A percentile compares a stretch with the other conserved stretches of the same genome.
Conservation (phyloP, 2,888 invertebrate species). For the Nomada lathburiana region DNA sequence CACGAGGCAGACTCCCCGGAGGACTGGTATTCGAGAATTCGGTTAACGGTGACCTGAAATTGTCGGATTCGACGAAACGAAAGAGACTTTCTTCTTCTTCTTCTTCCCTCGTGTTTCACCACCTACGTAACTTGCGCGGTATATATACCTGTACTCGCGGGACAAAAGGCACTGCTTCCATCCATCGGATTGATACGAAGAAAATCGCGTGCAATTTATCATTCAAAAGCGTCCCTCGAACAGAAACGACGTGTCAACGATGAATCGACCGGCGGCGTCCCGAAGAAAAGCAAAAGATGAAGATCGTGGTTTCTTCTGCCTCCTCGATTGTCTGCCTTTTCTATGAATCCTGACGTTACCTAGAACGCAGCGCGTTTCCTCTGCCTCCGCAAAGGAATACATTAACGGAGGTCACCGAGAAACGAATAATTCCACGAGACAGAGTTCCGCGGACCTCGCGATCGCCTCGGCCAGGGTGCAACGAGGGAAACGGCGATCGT, state of each 20-base stretch:
- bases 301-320: conserved; percentile 26
- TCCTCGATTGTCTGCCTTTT: conserved; percentile 49
- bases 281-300: conserved; percentile 15
- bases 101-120: conserved; percentile 58
- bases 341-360: conserved; percentile 49
- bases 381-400: conserved; percentile 45
- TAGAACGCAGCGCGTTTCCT: conserved; percentile 39
- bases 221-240: conserved; percentile 58
- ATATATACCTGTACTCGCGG: conserved; percentile 6
- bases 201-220: conserved; percentile 70
- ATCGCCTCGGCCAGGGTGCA: conserved; percentile 15
- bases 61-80: conserved; percentile 4
- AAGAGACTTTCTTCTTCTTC: conserved; percentile 39
- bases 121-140: conserved; percentile 46
- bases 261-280: conserved; percentile 46
- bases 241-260: conserved; percentile 46
- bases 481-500: background rate
- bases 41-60: conserved; percentile 20
- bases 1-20: background rate
- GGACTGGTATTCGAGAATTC: conserved; percentile 8
- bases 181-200: conserved; percentile 61
- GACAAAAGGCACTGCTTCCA: conserved; percentile 62
- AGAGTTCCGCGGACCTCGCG: background rate
- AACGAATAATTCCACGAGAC: background rate
- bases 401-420: conserved; percentile 28